These are phyloP conservation scores for Aculops lycopersici DNA, from an alignment of 1,140 invertebrate genomes.

Conservation along the genomic window DNA sequence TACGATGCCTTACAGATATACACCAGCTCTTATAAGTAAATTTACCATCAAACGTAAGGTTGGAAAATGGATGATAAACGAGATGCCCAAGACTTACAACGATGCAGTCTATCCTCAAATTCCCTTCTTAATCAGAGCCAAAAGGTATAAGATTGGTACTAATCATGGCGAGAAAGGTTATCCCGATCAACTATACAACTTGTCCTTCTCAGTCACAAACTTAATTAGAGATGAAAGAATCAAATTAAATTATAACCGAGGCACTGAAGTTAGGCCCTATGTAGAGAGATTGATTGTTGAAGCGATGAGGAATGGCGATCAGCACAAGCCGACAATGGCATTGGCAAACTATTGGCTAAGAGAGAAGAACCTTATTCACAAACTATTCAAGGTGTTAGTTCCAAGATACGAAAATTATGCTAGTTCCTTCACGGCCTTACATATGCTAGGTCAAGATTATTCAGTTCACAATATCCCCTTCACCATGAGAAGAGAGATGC, in stretches of 20 bases:
- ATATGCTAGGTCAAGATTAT: constrained; percentile 28
- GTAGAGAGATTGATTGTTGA: constrained; percentile 54
- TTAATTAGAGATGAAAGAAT: constrained; percentile 58
- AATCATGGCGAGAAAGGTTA: too few species aligned
- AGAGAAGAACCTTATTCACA: constrained; percentile 60
- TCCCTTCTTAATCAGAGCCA: not conserved
- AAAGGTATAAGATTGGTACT: not conserved
- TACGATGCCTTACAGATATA: too few species aligned
- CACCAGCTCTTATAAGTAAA: too few species aligned
- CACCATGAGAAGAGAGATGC: not conserved
- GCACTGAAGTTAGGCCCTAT: constrained; percentile 56
- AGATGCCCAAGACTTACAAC: not conserved
- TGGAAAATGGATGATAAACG: not conserved
- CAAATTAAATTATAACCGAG: constrained; percentile 36
- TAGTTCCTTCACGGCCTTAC: constrained; percentile 33
- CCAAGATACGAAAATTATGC: constrained; percentile 38
- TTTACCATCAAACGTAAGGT: too few species aligned
- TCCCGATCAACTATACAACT: not conserved
- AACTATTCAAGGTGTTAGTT: constrained; percentile 64
- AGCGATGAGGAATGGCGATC: constrained; percentile 50
- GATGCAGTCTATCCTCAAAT: not conserved
- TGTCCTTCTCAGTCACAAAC: constrained; percentile 24
- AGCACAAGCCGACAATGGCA: constrained; percentile 51
- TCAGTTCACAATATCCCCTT: constrained; percentile 14
- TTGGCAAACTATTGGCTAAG: constrained; percentile 52